These are phyloP conservation scores for Apostichopus parvimensis DNA, from an alignment of 35 echinoderm and acorn worm species.

Conservation along the genomic window DNA sequence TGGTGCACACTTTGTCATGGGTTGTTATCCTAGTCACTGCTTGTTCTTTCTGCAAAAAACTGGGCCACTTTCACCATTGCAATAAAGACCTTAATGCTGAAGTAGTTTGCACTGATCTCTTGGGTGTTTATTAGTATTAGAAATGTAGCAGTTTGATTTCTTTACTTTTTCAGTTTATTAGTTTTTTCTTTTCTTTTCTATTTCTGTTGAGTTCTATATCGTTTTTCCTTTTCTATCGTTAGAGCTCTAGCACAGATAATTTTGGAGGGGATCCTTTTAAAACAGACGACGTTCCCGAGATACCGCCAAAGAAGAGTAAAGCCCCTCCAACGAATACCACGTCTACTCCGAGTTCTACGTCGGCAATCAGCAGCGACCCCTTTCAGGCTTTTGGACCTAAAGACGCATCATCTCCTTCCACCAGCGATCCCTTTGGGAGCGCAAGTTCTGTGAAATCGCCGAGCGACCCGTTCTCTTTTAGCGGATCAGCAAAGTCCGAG, in stretches of 20 bases:
- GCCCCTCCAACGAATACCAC: conserved; percentile 32
- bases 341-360: conserved; percentile 55
- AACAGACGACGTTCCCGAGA: conserved; percentile 76
- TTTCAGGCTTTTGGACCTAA: conserved; percentile 53
- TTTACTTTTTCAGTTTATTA: too few relatives aligned
- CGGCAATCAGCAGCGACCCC: conserved; percentile 31
- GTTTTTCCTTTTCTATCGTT: neutral
- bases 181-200: too few relatives aligned
- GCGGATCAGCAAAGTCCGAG: conserved; percentile 36
- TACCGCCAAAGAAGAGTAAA: conserved; percentile 91
- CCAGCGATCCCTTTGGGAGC: conserved; percentile 46
- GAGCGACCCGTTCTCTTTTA: conserved; percentile 51
- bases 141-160: too few relatives aligned
- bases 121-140: too few relatives aligned
- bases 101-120: too few relatives aligned
- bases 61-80: too few relatives aligned
- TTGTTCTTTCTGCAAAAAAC: too few relatives aligned
- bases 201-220: too few relatives aligned
- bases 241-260: conserved; percentile 78
- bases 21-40: too few relatives aligned
- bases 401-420: conserved; percentile 48
- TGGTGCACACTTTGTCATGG: too few relatives aligned
- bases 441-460: conserved; percentile 39
- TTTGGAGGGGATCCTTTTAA: conserved; percentile 93
- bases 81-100: too few relatives aligned